A percentile compares a stretch with the other conserved stretches of the same genome.
Evolutionary conservation across 2,888 invertebrate genomes (phyloP).

Genomic region (Brenthis ino): DNA sequence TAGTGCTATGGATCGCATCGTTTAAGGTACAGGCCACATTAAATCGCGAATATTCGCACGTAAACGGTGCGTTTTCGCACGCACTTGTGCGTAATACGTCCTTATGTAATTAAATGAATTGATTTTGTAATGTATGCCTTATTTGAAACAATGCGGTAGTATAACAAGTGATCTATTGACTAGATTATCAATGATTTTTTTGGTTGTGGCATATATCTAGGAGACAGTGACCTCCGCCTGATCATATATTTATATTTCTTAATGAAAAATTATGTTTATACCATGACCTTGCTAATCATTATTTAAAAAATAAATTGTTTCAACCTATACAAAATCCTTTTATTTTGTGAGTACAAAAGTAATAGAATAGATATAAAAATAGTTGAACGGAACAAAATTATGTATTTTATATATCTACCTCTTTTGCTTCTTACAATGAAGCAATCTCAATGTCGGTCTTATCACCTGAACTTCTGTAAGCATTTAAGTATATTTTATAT

Average conservation of each 20-base stretch:
- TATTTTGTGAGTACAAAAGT: no score
- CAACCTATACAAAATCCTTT: no score
- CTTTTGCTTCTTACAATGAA: no score
- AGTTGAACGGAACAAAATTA: no score
- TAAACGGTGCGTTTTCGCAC: conserved; percentile 5
- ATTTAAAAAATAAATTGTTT: no score
- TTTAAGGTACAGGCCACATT: conserved; percentile 20
- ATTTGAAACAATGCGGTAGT: conserved; percentile 15
- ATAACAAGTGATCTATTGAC: conserved; percentile 2
- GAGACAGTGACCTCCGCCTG: neutral
- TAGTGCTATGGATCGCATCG: conserved; percentile 29
- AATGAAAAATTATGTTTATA: no score
- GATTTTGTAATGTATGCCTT: neutral
- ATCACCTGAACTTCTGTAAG: no score
- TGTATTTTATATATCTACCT: no score
- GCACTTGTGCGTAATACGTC: conserved; percentile 9
- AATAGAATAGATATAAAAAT: no score
- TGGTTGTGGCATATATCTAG: neutral
- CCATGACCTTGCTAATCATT: no score
- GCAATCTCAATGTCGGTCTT: no score
- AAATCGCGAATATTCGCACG: conserved; percentile 3
- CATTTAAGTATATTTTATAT: no score
- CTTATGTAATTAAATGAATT: conserved; percentile 5
- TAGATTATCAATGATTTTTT: neutral
- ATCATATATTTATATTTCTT: neutral